Base-by-base conservation (phyloP, 2,888 invertebrate species). In the Watsonalla binaria region DNA sequence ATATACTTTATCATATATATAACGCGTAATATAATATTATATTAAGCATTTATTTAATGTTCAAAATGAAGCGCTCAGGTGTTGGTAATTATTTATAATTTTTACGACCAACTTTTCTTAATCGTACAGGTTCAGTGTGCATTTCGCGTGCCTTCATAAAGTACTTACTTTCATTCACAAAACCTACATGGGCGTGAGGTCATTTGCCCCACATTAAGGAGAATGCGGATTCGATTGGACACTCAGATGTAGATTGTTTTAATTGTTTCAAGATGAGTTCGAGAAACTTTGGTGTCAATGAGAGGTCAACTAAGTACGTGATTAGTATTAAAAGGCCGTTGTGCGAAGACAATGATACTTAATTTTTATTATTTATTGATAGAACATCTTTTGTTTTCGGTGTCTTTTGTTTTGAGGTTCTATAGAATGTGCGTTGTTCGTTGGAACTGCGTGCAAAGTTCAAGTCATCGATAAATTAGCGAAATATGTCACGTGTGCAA, bases 161-260 rank as follows among this genome's bases (percentile, higher is more conserved):
- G 24, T 49, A 39, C 46, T 37, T 53, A 53, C 53, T 55, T 49
- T 55, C 55, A 55, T 55, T 55, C 52, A 55, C 49, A 53, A 55
- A 51, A 55, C 63, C 61, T 68, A 70, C 72, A 62, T 61, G 24
- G 59, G 64, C 64, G 57, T 59, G 65, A 65, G 75, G 71, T 74
- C 72, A 63, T 64, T 72, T 52, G 60, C 65, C 66, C 61, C 58
- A 60, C 54, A 56, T 58, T 57, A 59, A 62, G 55, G 54, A 46
- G 75, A 80, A 83, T 84, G 80, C 78, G 76, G 81, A 79, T 77
- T 74, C 71, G 64, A 75, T 72, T 70, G 65, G 58, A 59, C 59
- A 61, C 61, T 61, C 69, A 70, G 69, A 73, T 66, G 74, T 70
- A 74, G 78, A 84, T 84, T 84, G 82, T 86, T 80, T 80, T 82